Evolutionary conservation across 2,113 vertebrate species (phyloP).

Genomic region (Tetraodon nigroviridis): DNA sequence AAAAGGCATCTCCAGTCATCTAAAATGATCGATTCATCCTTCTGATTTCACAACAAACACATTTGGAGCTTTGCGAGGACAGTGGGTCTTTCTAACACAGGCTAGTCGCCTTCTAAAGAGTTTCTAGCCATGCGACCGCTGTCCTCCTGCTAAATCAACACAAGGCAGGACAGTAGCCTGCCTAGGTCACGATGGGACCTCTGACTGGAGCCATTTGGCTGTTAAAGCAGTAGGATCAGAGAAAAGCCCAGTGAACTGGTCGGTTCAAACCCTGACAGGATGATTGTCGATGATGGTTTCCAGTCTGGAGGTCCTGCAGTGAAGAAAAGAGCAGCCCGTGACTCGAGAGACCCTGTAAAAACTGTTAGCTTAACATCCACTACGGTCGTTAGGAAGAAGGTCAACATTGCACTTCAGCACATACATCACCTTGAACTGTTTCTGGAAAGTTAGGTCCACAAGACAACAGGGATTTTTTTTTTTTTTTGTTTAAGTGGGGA

Average conservation of each 20-base stretch:
- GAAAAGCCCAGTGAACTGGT: constrained; percentile 8
- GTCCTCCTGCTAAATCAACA: constrained; percentile 27
- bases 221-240: constrained; percentile 38
- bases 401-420: constrained; percentile 36
- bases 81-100: constrained; percentile 16
- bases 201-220: constrained; percentile 16
- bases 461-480: constrained; percentile 23
- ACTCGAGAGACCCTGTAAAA: constrained; percentile 48
- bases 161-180: constrained; percentile 31
- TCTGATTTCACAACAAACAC: constrained; percentile 31
- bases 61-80: constrained; percentile 1
- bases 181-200: neutral
- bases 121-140: constrained; percentile 9
- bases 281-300: constrained; percentile 26
- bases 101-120: constrained; percentile 17
- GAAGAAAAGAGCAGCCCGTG: constrained; percentile 18
- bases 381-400: constrained; percentile 48
- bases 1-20: too few relatives aligned
- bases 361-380: constrained; percentile 55
- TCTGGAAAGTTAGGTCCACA: constrained; percentile 47
- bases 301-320: constrained; percentile 30
- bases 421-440: constrained; percentile 60
- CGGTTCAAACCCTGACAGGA: constrained; percentile 25
- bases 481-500: constrained; percentile 36
- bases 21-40: constrained; percentile 19